Evolutionary conservation across 2,797 vertebrate species (phyloP), one percentile per base, ranked within the genome.

Genomic region (Sebastes kiyomatsui): DNA sequence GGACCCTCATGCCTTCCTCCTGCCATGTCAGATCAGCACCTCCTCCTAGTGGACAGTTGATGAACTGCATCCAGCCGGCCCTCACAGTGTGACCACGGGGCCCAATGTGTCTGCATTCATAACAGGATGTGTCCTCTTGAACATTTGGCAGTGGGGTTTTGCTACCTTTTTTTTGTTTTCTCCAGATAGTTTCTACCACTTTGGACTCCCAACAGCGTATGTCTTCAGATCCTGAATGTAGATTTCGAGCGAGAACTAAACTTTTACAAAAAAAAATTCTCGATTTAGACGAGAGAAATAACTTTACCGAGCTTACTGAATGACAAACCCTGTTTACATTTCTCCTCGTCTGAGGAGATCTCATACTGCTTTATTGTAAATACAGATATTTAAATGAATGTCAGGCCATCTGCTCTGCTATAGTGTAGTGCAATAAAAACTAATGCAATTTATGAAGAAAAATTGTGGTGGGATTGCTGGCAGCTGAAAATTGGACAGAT

Each of bases 311-410:
- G 94, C 92, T 87, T 87, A 87, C 61, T 88, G 67, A 91, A 94
- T 92, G 90, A 94, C 75, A 94, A 95, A 94, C 87, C 83, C 78
- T 97, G 96, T 98, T 97, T 97, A 97, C 96, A 97, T 94, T 93
- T 87, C 76, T 94, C 94, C 90, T 92, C 87, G 92, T 94, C 95
- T 92, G 88, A 90, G 95, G 95, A 84, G 87, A 79, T 91, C 91
- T 84, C 68, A 79, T 92, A 86, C 93, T 95, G 95, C 95, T 96
- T 96, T 96, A 78, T 55, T 93, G 88, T 97, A 97, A 96, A 97
- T 97, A 97, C 87, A 90, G 82, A 88, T 86, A 88, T 81, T 92
- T 93, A 90, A 94, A 92, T 93, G 95, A 97, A 97, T 96, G 95
- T 88, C 81, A 94, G 96, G 93, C 96, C 94, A 96, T 95, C 94